These are phyloP conservation scores for Astropecten irregularis DNA, from an alignment of 53 echinoderm and acorn worm species.

Conservation along the genomic window DNA sequence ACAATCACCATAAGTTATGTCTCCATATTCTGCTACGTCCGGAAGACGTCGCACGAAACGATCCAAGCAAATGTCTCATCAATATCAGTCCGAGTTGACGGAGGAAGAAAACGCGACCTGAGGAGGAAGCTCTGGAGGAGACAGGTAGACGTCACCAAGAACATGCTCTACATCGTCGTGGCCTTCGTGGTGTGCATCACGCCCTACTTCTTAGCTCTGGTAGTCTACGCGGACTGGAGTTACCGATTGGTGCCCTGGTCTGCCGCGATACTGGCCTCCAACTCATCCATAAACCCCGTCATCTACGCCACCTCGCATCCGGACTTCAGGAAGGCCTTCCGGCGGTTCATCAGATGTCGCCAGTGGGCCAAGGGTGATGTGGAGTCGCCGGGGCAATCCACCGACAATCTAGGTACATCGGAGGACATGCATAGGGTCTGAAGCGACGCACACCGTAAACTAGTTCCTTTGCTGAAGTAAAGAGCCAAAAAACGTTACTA, in stretches of 20 bases:
- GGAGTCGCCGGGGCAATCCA: no score
- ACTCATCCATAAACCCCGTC: constrained; percentile 41
- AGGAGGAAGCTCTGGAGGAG: neutral
- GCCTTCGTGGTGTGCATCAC: constrained; percentile 7
- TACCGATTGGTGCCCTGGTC: constrained; percentile 28
- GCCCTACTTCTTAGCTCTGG: constrained; percentile 9
- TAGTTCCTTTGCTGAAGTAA: no score
- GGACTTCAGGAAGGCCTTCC: constrained; percentile 44
- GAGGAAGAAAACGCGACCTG: neutral
- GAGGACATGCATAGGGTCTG: no score
- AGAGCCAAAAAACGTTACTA: no score
- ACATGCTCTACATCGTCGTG: constrained; percentile 36
- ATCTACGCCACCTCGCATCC: constrained; percentile 58
- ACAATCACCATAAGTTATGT: neutral
- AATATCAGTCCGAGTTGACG: neutral
- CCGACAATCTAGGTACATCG: no score
- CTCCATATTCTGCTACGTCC: neutral
- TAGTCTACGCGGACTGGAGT: neutral
- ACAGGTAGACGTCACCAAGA: constrained; percentile 39
- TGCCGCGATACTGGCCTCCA: constrained; percentile 2
- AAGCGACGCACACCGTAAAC: no score
- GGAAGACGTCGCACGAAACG: neutral
- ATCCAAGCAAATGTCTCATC: neutral
- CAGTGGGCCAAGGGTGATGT: no score
- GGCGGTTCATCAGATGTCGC: no score